Conservation (phyloP, 2,113 vertebrate species). For the Muntiacus reevesi region DNA sequence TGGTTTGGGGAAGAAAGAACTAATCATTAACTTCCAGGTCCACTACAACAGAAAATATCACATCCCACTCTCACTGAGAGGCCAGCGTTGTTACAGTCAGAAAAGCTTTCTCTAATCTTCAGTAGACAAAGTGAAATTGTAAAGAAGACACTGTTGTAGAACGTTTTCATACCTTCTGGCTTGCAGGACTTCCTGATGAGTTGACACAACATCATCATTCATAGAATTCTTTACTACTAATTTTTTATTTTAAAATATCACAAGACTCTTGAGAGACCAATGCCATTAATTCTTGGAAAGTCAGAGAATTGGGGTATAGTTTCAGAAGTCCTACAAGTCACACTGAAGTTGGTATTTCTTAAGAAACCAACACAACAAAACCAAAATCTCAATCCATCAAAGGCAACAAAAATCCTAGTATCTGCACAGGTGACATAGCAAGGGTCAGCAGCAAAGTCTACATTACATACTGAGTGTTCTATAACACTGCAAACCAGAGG, state of each 20-base stretch:
- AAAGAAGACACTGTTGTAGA: background rate
- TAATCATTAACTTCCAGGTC: background rate
- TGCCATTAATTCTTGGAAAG: constrained; percentile 64
- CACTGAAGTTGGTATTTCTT: background rate
- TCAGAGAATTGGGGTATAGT: constrained; percentile 31
- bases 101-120: background rate
- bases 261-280: constrained; percentile 71
- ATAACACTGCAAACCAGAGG: constrained; percentile 24
- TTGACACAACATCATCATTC: constrained; percentile 66
- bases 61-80: constrained; percentile 13
- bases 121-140: constrained; percentile 54
- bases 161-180: constrained; percentile 64
- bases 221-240: constrained; percentile 65
- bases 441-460: background rate
- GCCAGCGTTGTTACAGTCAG: background rate
- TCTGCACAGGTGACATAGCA: background rate
- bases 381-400: background rate
- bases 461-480: background rate
- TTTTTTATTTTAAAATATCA: constrained; percentile 74
- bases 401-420: background rate
- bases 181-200: constrained; percentile 69
- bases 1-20: constrained; percentile 51
- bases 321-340: background rate
- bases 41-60: constrained; percentile 12
- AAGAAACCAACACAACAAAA: background rate